A percentile compares a stretch with the other conserved stretches of the same genome.
Conservation (phyloP, 2,113 vertebrate species). For the Erinaceus europaeus region DNA sequence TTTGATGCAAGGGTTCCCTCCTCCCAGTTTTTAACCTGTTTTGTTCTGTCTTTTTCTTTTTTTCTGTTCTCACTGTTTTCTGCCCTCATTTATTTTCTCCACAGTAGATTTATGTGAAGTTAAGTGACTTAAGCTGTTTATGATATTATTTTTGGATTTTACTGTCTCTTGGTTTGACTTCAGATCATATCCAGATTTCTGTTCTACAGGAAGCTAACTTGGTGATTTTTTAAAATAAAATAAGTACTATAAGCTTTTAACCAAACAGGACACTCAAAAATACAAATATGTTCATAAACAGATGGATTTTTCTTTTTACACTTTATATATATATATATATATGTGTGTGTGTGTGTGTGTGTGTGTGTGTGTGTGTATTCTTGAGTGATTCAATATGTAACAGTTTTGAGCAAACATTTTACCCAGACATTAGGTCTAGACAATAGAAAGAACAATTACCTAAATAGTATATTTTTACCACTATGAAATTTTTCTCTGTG, state of each 20-base stretch:
- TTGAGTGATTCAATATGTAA: constrained; percentile 75
- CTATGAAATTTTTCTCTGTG: background rate
- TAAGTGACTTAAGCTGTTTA: constrained; percentile 61
- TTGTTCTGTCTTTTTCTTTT: constrained; percentile 55
- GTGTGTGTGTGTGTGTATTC: too few relatives aligned
- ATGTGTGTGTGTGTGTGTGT: too few relatives aligned
- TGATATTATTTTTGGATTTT: constrained; percentile 54
- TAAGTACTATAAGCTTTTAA: constrained; percentile 67
- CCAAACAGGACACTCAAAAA: constrained; percentile 64
- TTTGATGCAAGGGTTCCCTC: constrained; percentile 66
- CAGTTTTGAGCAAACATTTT: constrained; percentile 52
- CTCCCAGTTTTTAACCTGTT: constrained; percentile 58
- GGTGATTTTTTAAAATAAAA: constrained; percentile 50
- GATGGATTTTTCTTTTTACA: constrained; percentile 41
- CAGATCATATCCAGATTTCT: constrained; percentile 61
- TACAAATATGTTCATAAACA: constrained; percentile 71
- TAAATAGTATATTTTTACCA: constrained; percentile 41
- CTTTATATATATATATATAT: constrained; percentile 69
- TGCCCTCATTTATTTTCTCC: constrained; percentile 43
- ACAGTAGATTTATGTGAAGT: constrained; percentile 62
- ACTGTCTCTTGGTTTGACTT: constrained; percentile 52
- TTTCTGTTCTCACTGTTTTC: too few relatives aligned
- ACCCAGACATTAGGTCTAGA: constrained; percentile 68
- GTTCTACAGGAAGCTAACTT: constrained; percentile 65
- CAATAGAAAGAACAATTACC: constrained; percentile 60